Conservation (phyloP, 2,113 vertebrate species). For the Blennius ocellaris region DNA sequence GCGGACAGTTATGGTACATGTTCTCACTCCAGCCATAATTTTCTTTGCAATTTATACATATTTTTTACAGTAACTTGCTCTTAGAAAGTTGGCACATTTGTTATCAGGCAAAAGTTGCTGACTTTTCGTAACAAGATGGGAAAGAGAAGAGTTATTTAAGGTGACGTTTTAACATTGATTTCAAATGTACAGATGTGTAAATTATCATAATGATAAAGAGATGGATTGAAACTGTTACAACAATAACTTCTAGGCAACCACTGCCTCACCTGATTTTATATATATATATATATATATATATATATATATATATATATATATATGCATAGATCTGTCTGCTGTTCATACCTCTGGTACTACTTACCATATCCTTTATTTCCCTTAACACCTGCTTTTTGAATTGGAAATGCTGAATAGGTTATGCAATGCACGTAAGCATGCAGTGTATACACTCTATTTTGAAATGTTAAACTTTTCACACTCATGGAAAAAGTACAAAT, state of each 20-base stretch:
- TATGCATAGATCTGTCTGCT: background rate
- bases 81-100: slow-evolving; percentile 9
- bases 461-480: background rate
- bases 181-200: too few species aligned
- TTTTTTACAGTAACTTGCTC: slow-evolving; percentile 6
- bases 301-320: too few species aligned
- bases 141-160: background rate
- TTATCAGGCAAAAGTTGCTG: slow-evolving; percentile 12
- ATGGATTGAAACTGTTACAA: too few species aligned
- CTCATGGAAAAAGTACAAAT: background rate
- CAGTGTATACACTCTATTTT: background rate
- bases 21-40: slow-evolving; percentile 26
- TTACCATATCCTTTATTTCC: background rate
- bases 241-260: too few species aligned
- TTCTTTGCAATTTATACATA: slow-evolving; percentile 37
- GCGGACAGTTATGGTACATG: slow-evolving; percentile 37
- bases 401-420: background rate
- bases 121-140: slow-evolving; percentile 17
- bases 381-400: slow-evolving; percentile 7
- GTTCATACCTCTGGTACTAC: background rate
- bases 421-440: background rate
- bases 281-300: too few species aligned
- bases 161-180: too few species aligned
- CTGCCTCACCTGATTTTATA: too few species aligned
- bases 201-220: too few species aligned